phyloP scores from a whole-genome alignment of 2,797 vertebrate genomes.

The Tapera naevia region DNA sequence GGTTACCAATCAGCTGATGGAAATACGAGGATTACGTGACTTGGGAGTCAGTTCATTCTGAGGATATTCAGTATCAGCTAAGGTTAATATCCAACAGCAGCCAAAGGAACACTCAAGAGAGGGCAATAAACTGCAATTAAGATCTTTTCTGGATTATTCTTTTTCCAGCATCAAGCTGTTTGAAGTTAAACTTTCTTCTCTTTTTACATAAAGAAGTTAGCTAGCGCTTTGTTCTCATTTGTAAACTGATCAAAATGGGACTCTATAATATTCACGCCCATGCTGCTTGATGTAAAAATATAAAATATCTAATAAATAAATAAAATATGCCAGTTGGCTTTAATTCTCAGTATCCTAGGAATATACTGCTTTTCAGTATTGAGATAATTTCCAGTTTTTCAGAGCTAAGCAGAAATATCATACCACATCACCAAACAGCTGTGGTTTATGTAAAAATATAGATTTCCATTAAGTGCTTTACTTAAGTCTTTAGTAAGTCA shows the following conservation, averaged over 20 bases:
- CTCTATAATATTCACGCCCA: not conserved
- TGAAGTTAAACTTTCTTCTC: not conserved
- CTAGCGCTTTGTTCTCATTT: not conserved
- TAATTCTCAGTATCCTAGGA: not conserved
- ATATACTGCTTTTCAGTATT: not conserved
- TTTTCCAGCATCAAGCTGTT: not conserved
- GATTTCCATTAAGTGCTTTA: slow-evolving; percentile 78
- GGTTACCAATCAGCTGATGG: slow-evolving; percentile 68
- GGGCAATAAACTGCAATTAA: slow-evolving; percentile 43
- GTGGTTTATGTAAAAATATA: slow-evolving; percentile 75
- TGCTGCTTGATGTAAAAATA: not conserved
- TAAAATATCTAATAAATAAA: not conserved
- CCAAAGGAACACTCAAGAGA: slow-evolving; percentile 10
- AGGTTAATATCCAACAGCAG: slow-evolving; percentile 39
- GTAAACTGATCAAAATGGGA: not conserved
- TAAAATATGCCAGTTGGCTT: not conserved
- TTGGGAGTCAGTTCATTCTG: slow-evolving; percentile 27
- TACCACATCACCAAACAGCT: slow-evolving; percentile 65
- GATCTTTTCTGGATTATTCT: not conserved
- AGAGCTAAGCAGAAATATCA: slow-evolving; percentile 55
- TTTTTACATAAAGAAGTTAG: not conserved
- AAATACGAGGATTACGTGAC: slow-evolving; percentile 63
- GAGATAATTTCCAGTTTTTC: slow-evolving; percentile 51
- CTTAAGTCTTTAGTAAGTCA: slow-evolving; percentile 64
- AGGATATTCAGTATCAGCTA: slow-evolving; percentile 45